Evolutionary conservation across 2,888 invertebrate species (phyloP).

Genomic region (Petrolisthes cinctipes): DNA sequence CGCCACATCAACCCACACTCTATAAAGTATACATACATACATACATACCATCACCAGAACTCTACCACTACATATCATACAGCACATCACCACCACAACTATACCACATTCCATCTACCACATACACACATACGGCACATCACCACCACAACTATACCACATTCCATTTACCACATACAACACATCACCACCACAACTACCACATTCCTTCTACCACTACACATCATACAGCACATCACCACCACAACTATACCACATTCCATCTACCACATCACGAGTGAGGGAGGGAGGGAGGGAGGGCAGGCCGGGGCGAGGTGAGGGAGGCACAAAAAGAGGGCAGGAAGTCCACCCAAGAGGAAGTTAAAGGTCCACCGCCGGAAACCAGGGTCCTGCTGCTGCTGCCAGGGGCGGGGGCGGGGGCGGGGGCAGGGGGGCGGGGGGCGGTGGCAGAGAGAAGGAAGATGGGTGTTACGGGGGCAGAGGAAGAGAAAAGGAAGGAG

Average conservation of each 20-base stretch:
- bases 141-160: background rate
- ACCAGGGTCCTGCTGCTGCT: constrained; percentile 1
- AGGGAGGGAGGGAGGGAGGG: background rate
- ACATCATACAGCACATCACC: background rate
- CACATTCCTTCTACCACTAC: background rate
- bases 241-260: background rate
- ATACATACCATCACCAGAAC: background rate
- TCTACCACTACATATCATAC: background rate
- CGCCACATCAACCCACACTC: background rate
- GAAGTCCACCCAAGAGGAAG: constrained; percentile 36
- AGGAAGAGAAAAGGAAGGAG: too few species aligned
- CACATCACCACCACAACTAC: background rate
- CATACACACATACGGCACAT: too few species aligned
- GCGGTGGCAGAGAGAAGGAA: too few species aligned
- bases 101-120: background rate
- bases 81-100: background rate
- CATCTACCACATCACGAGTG: background rate
- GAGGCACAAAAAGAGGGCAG: background rate
- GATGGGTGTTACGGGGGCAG: too few species aligned
- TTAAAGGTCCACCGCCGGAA: constrained; percentile 27
- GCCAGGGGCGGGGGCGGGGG: constrained; percentile 18
- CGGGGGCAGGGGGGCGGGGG: constrained; percentile 1
- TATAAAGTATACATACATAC: background rate
- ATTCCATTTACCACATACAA: background rate
- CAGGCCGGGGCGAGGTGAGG: background rate